phyloP scores from a whole-genome alignment of 1,140 invertebrate species.

The Whitmania pigra region DNA sequence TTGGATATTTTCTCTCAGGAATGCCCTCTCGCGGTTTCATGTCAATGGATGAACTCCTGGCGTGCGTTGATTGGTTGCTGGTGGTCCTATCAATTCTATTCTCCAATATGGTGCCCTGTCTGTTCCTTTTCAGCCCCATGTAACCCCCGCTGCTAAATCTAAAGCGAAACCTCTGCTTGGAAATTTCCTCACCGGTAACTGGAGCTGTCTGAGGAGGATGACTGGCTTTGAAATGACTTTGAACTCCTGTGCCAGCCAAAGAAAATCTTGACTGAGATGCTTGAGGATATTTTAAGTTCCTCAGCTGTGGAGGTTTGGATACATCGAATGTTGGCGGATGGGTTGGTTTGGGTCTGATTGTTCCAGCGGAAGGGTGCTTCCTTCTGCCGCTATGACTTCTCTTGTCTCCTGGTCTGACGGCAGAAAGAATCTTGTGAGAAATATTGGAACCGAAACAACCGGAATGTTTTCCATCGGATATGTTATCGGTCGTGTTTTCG shows the following conservation, averaged over 20 bases:
- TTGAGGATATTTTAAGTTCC: no score
- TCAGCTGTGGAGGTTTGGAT: neutral
- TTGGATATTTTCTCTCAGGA: neutral
- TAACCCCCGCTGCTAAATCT: constrained; percentile 9
- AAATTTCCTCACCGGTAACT: neutral
- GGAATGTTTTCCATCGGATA: neutral
- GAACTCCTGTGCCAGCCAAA: neutral
- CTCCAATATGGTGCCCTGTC: neutral
- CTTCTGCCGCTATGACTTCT: constrained; percentile 2
- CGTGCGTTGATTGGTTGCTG: neutral
- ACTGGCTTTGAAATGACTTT: neutral
- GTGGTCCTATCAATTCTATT: no score
- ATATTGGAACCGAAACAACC: constrained; percentile 4
- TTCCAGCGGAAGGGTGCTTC: neutral
- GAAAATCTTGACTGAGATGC: neutral
- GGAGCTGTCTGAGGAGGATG: neutral
- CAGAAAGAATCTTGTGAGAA: neutral
- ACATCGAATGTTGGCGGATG: neutral
- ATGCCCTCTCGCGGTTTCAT: neutral
- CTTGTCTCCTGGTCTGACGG: neutral
- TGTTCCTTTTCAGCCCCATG: neutral
- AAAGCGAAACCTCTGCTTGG: neutral
- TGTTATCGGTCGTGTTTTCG: neutral
- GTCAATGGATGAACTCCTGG: constrained; percentile 9
- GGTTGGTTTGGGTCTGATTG: neutral